Evolutionary conservation across 2,888 invertebrate species (phyloP).

Genomic region (Yponomeuta malinellus): DNA sequence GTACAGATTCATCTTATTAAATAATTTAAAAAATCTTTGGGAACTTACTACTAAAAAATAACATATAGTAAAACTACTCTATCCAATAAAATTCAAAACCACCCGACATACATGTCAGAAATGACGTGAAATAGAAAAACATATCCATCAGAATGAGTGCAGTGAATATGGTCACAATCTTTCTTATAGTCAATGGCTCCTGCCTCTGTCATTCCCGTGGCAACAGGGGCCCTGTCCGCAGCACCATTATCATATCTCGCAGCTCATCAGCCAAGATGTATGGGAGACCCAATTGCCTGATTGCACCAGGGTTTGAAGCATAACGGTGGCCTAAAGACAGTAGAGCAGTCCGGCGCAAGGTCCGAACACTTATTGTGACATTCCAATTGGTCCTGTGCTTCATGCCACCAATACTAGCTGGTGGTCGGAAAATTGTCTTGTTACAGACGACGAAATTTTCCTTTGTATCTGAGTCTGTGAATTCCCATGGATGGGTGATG

Average conservation of each 20-base stretch:
- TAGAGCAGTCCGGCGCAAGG: slow-evolving; percentile 61
- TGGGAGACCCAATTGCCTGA: slow-evolving; percentile 58
- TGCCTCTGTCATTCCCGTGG: not conserved
- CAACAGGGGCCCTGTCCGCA: slow-evolving; percentile 19
- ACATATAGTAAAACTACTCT: too few relatives aligned
- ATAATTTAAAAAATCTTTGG: too few relatives aligned
- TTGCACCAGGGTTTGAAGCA: slow-evolving; percentile 33
- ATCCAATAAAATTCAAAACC: not conserved
- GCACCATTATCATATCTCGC: slow-evolving; percentile 26
- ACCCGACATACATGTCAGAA: not conserved
- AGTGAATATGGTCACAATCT: too few relatives aligned
- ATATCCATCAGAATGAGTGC: too few relatives aligned
- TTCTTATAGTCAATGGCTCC: too few relatives aligned
- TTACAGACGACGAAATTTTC: slow-evolving; percentile 78
- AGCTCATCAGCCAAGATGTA: slow-evolving; percentile 51
- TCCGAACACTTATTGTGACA: slow-evolving; percentile 70
- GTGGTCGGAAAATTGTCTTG: slow-evolving; percentile 63
- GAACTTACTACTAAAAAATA: too few relatives aligned
- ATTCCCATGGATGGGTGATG: slow-evolving; percentile 90
- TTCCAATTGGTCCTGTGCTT: slow-evolving; percentile 58
- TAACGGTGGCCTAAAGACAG: slow-evolving; percentile 47
- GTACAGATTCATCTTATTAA: too few relatives aligned
- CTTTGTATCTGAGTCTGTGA: slow-evolving; percentile 80
- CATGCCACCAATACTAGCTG: slow-evolving; percentile 42
- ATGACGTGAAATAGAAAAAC: too few relatives aligned